phyloP scores from a whole-genome alignment of 2,797 vertebrate genomes.

The Cryptoprocta ferox region DNA sequence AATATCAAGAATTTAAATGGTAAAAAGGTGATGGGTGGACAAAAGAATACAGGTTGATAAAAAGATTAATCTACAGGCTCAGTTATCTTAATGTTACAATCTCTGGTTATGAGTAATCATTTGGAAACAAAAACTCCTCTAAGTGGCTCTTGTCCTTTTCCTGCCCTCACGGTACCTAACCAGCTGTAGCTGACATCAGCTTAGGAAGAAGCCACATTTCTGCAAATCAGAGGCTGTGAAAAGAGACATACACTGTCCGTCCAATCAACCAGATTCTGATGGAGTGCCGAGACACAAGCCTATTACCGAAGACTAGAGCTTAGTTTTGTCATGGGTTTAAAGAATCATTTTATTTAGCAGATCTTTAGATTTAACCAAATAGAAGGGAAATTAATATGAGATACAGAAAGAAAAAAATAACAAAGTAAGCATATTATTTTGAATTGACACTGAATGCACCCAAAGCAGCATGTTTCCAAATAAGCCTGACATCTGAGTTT shows the following conservation, averaged over 20 bases:
- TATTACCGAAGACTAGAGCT: background rate
- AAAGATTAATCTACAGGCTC: constrained; percentile 74
- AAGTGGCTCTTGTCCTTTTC: constrained; percentile 76
- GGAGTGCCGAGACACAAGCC: background rate
- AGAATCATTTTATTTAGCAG: background rate
- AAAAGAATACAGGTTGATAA: constrained; percentile 79
- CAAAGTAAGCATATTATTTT: background rate
- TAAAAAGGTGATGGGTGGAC: constrained; percentile 64
- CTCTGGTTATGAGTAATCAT: constrained; percentile 55
- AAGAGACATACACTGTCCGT: background rate
- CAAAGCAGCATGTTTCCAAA: background rate
- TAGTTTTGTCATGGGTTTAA: background rate
- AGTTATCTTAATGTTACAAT: constrained; percentile 69
- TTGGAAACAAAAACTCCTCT: constrained; percentile 65
- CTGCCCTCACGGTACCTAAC: constrained; percentile 64
- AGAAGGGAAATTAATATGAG: constrained; percentile 44
- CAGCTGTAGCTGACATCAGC: constrained; percentile 54
- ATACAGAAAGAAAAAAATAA: background rate
- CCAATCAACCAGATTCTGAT: constrained; percentile 6
- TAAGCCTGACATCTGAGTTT: background rate
- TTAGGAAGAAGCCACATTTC: background rate
- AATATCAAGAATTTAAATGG: constrained; percentile 77
- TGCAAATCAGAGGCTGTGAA: background rate
- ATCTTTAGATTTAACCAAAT: constrained; percentile 6
- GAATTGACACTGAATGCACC: background rate